Percentiles rank a stretch among this genome's conserved stretches.
Evolutionary conservation across 2,797 vertebrate genomes (phyloP).

Genomic region (Chloroceryle inda): DNA sequence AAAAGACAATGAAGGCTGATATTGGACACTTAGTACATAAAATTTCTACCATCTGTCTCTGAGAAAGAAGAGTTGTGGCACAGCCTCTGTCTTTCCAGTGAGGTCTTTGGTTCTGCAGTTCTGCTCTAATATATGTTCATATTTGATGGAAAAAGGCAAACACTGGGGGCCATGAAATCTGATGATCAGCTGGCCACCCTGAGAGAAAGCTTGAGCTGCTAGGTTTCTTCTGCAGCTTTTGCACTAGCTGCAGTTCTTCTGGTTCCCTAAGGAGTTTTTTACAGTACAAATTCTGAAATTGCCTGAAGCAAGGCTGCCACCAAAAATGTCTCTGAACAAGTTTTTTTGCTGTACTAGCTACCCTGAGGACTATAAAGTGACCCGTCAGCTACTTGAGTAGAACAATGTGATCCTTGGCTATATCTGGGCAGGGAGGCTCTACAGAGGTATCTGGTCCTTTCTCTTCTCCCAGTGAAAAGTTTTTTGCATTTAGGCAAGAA

Average conservation of each 20-base stretch:
- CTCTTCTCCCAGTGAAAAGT: neutral
- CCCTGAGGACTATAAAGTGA: neutral
- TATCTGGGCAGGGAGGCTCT: neutral
- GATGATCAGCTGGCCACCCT: neutral
- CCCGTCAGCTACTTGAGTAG: neutral
- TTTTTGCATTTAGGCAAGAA: neutral
- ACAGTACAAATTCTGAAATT: neutral
- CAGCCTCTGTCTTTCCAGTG: neutral
- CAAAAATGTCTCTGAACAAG: neutral
- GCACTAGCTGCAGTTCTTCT: neutral
- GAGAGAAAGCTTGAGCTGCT: neutral
- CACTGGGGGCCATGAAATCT: neutral
- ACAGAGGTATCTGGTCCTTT: neutral
- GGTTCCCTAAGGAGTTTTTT: neutral
- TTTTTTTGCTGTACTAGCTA: neutral
- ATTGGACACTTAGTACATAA: neutral
- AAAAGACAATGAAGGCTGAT: constrained; percentile 42
- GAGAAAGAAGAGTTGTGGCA: neutral
- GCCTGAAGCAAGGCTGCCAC: neutral
- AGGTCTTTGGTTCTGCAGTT: neutral
- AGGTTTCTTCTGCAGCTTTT: neutral
- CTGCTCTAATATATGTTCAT: neutral
- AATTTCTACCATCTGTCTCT: neutral
- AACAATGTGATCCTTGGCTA: neutral
- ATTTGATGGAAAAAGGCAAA: neutral